phyloP scores from a whole-genome alignment of 2,888 invertebrate genomes.

The Noctua pronuba region DNA sequence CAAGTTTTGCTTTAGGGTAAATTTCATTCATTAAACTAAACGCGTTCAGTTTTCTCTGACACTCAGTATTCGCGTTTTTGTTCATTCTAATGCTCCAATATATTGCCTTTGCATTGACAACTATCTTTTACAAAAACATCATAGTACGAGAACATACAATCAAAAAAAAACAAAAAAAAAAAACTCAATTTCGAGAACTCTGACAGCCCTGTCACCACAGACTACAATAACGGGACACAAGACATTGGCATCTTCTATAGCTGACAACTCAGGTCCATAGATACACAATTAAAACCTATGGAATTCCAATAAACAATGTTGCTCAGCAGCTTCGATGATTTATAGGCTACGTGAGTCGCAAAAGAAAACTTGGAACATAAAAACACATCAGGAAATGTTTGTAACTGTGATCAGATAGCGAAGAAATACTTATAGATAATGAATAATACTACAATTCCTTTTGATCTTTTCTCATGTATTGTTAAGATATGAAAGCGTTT shows the following conservation, averaged over 20 bases:
- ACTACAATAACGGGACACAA: constrained; percentile 33
- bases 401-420: constrained; percentile 54
- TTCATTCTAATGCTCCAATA: not conserved
- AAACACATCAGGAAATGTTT: constrained; percentile 55
- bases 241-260: constrained; percentile 57
- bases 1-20: not conserved
- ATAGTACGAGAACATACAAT: not conserved
- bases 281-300: constrained; percentile 73
- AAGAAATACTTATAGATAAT: not conserved
- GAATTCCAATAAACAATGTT: constrained; percentile 71
- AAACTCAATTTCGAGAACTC: too few relatives aligned
- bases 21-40: not conserved
- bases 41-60: not conserved
- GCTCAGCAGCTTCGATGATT: constrained; percentile 52
- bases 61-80: not conserved
- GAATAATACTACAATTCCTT: constrained; percentile 13
- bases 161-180: not conserved
- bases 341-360: constrained; percentile 42
- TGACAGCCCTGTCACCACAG: constrained; percentile 22
- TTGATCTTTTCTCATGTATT: constrained; percentile 8
- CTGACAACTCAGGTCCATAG: constrained; percentile 64
- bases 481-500: not conserved
- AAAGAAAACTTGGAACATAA: constrained; percentile 50
- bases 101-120: not conserved
- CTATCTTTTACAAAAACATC: not conserved